These are phyloP conservation scores for Columba guinea DNA, from an alignment of 2,797 vertebrate genomes.

Conservation along the genomic window DNA sequence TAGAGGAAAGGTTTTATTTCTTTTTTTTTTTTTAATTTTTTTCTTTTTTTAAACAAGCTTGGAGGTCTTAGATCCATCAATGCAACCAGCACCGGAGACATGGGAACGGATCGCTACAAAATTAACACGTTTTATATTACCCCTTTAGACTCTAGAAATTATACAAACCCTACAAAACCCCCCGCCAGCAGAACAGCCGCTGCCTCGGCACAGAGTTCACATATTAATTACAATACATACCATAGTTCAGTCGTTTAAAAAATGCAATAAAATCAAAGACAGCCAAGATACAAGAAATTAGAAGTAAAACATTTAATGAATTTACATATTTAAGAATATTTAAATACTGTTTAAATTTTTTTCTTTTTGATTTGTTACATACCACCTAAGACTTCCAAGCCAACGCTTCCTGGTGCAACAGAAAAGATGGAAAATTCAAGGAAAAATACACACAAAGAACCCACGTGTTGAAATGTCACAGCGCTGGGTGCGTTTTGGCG, in stretches of 20 bases:
- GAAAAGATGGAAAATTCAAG: slow-evolving; percentile 73
- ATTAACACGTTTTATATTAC: slow-evolving; percentile 77
- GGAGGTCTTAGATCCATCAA: slow-evolving; percentile 82
- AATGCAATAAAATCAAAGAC: slow-evolving; percentile 83
- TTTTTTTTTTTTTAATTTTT: slow-evolving; percentile 59
- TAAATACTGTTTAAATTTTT: slow-evolving; percentile 82
- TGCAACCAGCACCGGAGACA: slow-evolving; percentile 73
- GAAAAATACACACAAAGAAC: slow-evolving; percentile 81
- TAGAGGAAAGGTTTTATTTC: slow-evolving; percentile 74
- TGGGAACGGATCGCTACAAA: slow-evolving; percentile 71
- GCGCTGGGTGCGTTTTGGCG: slow-evolving; percentile 85
- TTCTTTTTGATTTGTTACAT: slow-evolving; percentile 75
- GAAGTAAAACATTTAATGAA: slow-evolving; percentile 85
- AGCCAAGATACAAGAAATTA: slow-evolving; percentile 83
- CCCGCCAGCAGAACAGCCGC: slow-evolving; percentile 71
- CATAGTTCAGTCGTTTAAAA: slow-evolving; percentile 76
- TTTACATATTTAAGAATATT: slow-evolving; percentile 87
- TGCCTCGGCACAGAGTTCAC: slow-evolving; percentile 78
- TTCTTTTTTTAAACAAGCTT: slow-evolving; percentile 78
- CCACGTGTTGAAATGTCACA: slow-evolving; percentile 90
- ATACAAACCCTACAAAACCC: slow-evolving; percentile 81
- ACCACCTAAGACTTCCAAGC: slow-evolving; percentile 98
- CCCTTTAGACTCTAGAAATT: slow-evolving; percentile 81
- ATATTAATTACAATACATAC: slow-evolving; percentile 82
- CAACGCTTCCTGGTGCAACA: slow-evolving; percentile 87